phyloP scores from a whole-genome alignment of 2,888 invertebrate species.

The Drosophila neotestacea region DNA sequence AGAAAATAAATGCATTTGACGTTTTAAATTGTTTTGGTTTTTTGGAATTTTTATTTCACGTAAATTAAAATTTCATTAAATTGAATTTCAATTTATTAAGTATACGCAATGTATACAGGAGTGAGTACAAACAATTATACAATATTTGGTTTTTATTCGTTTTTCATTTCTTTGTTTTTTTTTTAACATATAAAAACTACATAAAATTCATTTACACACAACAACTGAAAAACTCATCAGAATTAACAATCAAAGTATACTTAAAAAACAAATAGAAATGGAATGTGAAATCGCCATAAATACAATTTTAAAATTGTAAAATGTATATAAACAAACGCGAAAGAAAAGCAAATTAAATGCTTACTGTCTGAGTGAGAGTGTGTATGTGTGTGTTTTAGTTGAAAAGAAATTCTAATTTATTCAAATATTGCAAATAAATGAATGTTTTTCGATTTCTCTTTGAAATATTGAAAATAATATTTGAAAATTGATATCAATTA shows the following conservation, averaged over 20 bases:
- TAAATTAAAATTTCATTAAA: slow-evolving; percentile 56
- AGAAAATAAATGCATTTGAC: slow-evolving; percentile 6
- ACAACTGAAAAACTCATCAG: slow-evolving; percentile 47
- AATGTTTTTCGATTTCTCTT: neutral
- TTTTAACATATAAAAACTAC: slow-evolving; percentile 48
- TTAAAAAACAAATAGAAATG: slow-evolving; percentile 27
- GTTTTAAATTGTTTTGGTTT: slow-evolving; percentile 31
- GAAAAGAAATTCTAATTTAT: slow-evolving; percentile 12
- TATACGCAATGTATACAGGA: slow-evolving; percentile 46
- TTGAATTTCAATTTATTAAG: slow-evolving; percentile 49
- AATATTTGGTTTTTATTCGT: slow-evolving; percentile 65
- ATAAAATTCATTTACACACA: slow-evolving; percentile 53
- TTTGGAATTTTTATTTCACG: slow-evolving; percentile 55
- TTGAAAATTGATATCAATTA: slow-evolving; percentile 20
- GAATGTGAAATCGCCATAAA: slow-evolving; percentile 40
- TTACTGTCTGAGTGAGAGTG: slow-evolving; percentile 1
- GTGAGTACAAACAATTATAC: slow-evolving; percentile 58
- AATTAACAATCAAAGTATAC: slow-evolving; percentile 44
- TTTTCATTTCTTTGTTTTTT: slow-evolving; percentile 14
- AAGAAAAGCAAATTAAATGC: slow-evolving; percentile 27
- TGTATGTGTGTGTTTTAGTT: slow-evolving; percentile 8
- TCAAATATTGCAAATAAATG: slow-evolving; percentile 10
- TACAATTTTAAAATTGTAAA: slow-evolving; percentile 15
- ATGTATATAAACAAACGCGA: slow-evolving; percentile 21
- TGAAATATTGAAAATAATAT: slow-evolving; percentile 1